A percentile compares a stretch with the other conserved stretches of the same genome.
These are phyloP conservation scores for Plebejus anna DNA, from an alignment of 2,888 invertebrate species.

Conservation along the genomic window DNA sequence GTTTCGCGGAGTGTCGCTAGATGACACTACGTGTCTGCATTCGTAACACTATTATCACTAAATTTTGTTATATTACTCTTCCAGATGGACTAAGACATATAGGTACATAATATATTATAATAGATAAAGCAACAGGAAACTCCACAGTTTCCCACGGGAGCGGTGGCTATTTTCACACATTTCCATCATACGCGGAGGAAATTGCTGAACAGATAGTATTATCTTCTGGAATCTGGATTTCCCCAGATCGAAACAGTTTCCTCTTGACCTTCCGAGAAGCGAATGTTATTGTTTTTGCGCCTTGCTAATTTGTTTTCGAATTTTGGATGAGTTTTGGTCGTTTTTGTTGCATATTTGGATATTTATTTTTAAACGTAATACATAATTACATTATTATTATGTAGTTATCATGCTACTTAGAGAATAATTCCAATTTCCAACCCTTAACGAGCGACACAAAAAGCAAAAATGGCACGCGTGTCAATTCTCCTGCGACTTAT, in stretches of 20 bases:
- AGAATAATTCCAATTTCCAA: too few species aligned
- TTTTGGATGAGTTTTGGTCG: not conserved
- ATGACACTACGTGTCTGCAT: too few species aligned
- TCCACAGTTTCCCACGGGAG: not conserved
- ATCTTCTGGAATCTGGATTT: not conserved
- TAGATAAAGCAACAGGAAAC: not conserved
- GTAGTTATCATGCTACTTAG: too few species aligned
- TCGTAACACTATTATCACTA: too few species aligned
- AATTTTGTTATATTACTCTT: too few species aligned
- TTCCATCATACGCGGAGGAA: not conserved
- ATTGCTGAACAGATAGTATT: not conserved
- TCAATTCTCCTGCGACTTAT: not conserved
- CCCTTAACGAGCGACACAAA: not conserved
- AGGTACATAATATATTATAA: not conserved
- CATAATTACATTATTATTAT: not conserved
- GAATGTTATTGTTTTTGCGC: not conserved
- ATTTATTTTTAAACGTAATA: not conserved
- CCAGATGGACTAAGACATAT: not conserved
- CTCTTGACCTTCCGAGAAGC: slow-evolving; percentile 2
- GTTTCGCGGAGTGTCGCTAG: too few species aligned
- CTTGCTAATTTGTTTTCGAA: not conserved
- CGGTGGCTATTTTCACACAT: not conserved
- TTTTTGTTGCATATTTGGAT: not conserved
- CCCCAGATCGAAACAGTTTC: not conserved
- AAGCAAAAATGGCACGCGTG: not conserved